These are phyloP conservation scores for Oncorhynchus mykiss DNA, from an alignment of 2,113 vertebrate genomes.

Conservation along the genomic window DNA sequence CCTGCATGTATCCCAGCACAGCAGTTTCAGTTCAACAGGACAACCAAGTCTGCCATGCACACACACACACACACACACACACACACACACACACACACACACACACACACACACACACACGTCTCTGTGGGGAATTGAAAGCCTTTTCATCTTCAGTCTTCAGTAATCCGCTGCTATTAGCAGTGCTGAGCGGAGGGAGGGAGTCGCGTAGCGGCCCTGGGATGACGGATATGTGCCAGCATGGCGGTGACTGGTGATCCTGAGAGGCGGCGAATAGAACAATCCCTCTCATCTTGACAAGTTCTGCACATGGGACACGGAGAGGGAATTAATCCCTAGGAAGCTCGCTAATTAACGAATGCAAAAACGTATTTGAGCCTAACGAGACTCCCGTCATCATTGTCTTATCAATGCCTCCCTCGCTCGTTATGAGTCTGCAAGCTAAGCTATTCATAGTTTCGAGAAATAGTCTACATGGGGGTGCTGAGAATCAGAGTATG, in stretches of 20 bases:
- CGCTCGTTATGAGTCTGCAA: not conserved
- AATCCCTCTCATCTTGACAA: no score
- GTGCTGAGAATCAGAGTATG: not conserved
- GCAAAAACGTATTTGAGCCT: slow-evolving; percentile 9
- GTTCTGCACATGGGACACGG: not conserved
- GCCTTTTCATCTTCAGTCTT: not conserved
- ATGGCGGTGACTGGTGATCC: no score
- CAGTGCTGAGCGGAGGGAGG: not conserved
- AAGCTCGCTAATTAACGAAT: slow-evolving; percentile 24
- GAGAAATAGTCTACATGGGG: not conserved
- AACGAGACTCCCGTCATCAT: slow-evolving; percentile 1
- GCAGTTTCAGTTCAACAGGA: not conserved
- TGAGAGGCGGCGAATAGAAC: no score
- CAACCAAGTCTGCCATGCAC: not conserved
- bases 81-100: not conserved
- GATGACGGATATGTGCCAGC: no score
- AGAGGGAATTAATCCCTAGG: not conserved
- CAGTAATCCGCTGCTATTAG: not conserved
- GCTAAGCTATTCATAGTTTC: slow-evolving; percentile 1
- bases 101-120: not conserved
- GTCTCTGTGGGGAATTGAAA: not conserved
- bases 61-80: not conserved
- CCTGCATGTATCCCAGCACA: not conserved
- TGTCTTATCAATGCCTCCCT: slow-evolving; percentile 10
- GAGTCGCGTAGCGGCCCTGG: not conserved